These are phyloP conservation scores for Scaptomyza montana DNA, from an alignment of 1,140 invertebrate genomes.

Conservation along the genomic window DNA sequence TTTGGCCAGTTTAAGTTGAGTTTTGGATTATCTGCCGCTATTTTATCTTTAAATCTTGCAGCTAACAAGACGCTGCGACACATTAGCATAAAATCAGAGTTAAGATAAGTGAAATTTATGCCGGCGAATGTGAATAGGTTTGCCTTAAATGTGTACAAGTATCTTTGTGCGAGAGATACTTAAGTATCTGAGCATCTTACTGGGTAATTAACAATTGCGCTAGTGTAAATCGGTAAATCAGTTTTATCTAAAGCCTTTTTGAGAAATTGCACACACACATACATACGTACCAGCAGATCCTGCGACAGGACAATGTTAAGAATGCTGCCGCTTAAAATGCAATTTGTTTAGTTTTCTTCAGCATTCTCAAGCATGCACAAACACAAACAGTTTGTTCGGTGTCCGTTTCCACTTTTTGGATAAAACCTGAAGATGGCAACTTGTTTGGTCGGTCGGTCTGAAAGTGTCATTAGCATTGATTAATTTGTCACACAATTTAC, in stretches of 20 bases:
- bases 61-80: slow-evolving; percentile 71
- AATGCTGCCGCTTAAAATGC: slow-evolving; percentile 74
- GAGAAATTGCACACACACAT: slow-evolving; percentile 59
- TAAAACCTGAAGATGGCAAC: slow-evolving; percentile 61
- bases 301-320: slow-evolving; percentile 41
- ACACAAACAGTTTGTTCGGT: slow-evolving; percentile 5
- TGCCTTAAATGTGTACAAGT: slow-evolving; percentile 54
- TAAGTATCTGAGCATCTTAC: slow-evolving; percentile 16
- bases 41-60: slow-evolving; percentile 69
- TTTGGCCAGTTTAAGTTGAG: slow-evolving; percentile 28
- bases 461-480: slow-evolving; percentile 83
- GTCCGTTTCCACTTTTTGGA: slow-evolving; percentile 24
- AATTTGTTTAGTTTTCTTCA: slow-evolving; percentile 55
- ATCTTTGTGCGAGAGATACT: slow-evolving; percentile 23
- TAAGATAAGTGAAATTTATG: slow-evolving; percentile 71
- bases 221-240: slow-evolving; percentile 77
- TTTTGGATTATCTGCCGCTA: slow-evolving; percentile 42
- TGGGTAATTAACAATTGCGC: slow-evolving; percentile 67
- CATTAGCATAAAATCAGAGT: slow-evolving; percentile 83
- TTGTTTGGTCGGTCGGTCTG: slow-evolving; percentile 49
- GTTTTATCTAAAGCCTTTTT: slow-evolving; percentile 68
- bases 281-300: slow-evolving; percentile 17
- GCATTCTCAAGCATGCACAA: too few species aligned
- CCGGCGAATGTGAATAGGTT: slow-evolving; percentile 44
- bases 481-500: slow-evolving; percentile 82